A percentile compares a stretch with the other conserved stretches of the same genome.
These are phyloP conservation scores for Hirtodrosophila trivittata DNA, from an alignment of 2,888 invertebrate species.

Conservation along the genomic window DNA sequence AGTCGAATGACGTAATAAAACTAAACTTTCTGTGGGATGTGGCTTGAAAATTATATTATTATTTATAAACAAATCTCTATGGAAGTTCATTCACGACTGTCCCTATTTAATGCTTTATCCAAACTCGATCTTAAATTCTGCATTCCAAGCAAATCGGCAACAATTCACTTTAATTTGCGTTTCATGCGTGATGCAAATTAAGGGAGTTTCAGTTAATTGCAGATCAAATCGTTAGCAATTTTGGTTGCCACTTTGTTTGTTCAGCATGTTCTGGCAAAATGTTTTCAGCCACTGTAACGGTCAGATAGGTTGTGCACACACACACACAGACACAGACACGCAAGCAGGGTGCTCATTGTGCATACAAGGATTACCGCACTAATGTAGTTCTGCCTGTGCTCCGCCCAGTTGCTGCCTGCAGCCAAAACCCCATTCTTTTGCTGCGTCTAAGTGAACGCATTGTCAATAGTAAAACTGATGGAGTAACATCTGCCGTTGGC, in stretches of 20 bases:
- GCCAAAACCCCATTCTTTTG: neutral
- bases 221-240: conserved; percentile 53
- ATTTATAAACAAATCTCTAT: too few relatives aligned
- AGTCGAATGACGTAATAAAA: conserved; percentile 8
- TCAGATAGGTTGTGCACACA: conserved; percentile 35
- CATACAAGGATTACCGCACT: conserved; percentile 67
- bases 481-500: conserved; percentile 36
- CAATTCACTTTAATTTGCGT: conserved; percentile 25
- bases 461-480: conserved; percentile 48
- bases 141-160: conserved; percentile 3
- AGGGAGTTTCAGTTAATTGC: conserved; percentile 56
- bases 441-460: conserved; percentile 35
- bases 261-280: conserved; percentile 34
- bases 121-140: neutral
- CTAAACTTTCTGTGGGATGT: too few relatives aligned
- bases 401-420: neutral
- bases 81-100: too few relatives aligned
- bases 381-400: conserved; percentile 37
- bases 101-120: too few relatives aligned
- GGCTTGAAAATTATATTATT: too few relatives aligned
- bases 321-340: conserved; percentile 14
- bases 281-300: conserved; percentile 24
- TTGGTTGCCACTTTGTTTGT: conserved; percentile 53
- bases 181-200: conserved; percentile 27
- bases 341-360: conserved; percentile 52